These are phyloP conservation scores for Choristoneura fumiferana DNA, from an alignment of 1,140 invertebrate species.

Conservation along the genomic window DNA sequence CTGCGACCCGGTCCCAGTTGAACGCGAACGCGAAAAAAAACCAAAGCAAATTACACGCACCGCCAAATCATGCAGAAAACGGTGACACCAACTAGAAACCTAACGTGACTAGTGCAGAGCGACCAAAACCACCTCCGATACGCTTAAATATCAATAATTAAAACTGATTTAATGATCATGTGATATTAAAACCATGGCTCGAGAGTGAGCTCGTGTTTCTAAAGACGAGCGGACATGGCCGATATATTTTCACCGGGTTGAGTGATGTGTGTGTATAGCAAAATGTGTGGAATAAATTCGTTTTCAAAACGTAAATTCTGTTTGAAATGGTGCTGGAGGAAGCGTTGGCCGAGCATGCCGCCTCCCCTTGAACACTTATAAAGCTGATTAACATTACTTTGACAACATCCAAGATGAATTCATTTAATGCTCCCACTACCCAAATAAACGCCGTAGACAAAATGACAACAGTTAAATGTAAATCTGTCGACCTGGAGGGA, in stretches of 20 bases:
- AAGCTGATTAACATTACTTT: not conserved
- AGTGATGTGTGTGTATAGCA: constrained; percentile 32
- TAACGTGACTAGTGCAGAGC: not conserved
- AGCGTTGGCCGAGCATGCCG: constrained; percentile 51
- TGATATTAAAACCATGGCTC: constrained; percentile 39
- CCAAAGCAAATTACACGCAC: not conserved
- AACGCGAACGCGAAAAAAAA: not conserved
- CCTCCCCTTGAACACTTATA: not conserved
- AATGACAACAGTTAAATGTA: constrained; percentile 76
- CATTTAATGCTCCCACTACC: constrained; percentile 69
- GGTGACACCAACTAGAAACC: not conserved
- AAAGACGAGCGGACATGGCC: constrained; percentile 43
- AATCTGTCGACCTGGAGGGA: constrained; percentile 92
- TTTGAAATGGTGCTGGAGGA: constrained; percentile 70
- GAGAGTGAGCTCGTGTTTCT: constrained; percentile 19
- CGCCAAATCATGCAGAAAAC: not conserved
- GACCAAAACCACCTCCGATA: constrained; percentile 28
- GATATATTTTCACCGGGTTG: constrained; percentile 55
- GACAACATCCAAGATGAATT: constrained; percentile 56
- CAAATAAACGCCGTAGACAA: constrained; percentile 71
- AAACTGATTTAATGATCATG: constrained; percentile 41
- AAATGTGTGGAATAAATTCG: constrained; percentile 43
- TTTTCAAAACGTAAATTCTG: constrained; percentile 41
- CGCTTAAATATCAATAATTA: constrained; percentile 26
- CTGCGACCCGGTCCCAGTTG: constrained; percentile 14